Conservation (phyloP, 2,888 invertebrate species). For the Fragum sueziense region DNA sequence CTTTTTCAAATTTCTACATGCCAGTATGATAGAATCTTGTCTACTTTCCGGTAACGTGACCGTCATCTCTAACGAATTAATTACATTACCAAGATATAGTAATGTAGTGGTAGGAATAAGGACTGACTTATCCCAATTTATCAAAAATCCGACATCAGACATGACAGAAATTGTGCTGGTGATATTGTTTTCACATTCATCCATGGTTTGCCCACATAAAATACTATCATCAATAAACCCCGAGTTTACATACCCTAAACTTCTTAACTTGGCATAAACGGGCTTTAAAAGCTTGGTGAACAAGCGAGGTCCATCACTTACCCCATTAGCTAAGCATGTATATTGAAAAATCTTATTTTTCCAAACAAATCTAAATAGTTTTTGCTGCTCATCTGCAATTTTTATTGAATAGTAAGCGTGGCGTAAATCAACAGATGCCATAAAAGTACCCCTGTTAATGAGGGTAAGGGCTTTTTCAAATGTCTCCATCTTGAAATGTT, state of each 20-base stretch:
- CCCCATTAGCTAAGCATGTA: conserved; percentile 41
- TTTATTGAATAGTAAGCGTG: too few relatives aligned
- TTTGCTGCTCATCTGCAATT: conserved; percentile 30
- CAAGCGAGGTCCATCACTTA: conserved; percentile 38
- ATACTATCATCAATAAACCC: conserved; percentile 3
- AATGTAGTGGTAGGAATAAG: conserved; percentile 24
- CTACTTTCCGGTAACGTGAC: conserved; percentile 22
- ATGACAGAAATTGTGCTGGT: conserved; percentile 16
- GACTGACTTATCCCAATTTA: conserved; percentile 38
- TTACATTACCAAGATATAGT: conserved; percentile 35
- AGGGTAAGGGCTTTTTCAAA: not conserved
- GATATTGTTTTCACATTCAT: conserved; percentile 35
- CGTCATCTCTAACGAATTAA: conserved; percentile 40
- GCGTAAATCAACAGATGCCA: conserved; percentile 41
- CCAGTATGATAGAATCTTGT: conserved; percentile 1
- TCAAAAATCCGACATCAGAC: conserved; percentile 22
- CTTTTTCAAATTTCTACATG: conserved; percentile 17
- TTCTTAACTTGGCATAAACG: conserved; percentile 45
- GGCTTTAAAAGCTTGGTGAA: conserved; percentile 59
- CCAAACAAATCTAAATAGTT: conserved; percentile 44
- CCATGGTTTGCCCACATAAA: conserved; percentile 6
- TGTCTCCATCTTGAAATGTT: too few relatives aligned
- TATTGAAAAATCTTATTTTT: conserved; percentile 45
- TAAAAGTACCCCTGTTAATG: conserved; percentile 2
- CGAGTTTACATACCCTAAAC: conserved; percentile 22